Base-by-base conservation (phyloP, 1,140 invertebrate species). In the Pachyrhynchus sulphureomaculatus region DNA sequence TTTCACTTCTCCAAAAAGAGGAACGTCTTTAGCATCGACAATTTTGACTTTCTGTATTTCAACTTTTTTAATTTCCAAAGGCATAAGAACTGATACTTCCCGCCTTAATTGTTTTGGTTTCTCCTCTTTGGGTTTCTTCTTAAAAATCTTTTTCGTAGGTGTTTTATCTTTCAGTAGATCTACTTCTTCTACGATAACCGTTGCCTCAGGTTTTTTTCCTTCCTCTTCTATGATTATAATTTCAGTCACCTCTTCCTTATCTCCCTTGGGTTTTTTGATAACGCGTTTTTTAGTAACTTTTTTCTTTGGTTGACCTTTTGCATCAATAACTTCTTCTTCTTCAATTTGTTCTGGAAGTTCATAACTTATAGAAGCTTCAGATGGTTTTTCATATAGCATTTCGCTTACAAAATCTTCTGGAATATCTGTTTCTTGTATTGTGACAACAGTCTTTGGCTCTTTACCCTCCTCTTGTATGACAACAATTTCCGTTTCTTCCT, bases 21-120 rank as follows among this genome's bases (percentile, higher is more conserved):
- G 81, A 1, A 85, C 77, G 72, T 88, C 88, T 72, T 87, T 79
- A 1, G 86, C 87, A 29, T 88, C 69, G 63, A 86, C 81, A 34
- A 87, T 86, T 70, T 81, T 81, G 73, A 88, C 76, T 47, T 79
- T 80, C 54, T 80, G 69, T 39, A 83, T 85, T 68, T 84, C 82
- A 48, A 73, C 75, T 34, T 81, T 81, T 59, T 75, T 83, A n/a
- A 85, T 81, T 53, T 82, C 78, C 70, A 86, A 86, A 66, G 83
- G 83, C 42, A 88, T 73, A 67, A 85, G 75, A 12, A 70, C 49
- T 2, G 70, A 70, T 37, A 67, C 9, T 54, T 67, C 66, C 20
- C 63, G 68, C 68, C 64, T 70, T 44, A 59, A 54, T 29, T 66
- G 48, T 54, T 64, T 69, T 33, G 26, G 65, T 48, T 53, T 68